Evolutionary conservation across 2,888 invertebrate genomes (phyloP), one percentile per base, ranked within the genome.

Genomic region (Mamestra brassicae): DNA sequence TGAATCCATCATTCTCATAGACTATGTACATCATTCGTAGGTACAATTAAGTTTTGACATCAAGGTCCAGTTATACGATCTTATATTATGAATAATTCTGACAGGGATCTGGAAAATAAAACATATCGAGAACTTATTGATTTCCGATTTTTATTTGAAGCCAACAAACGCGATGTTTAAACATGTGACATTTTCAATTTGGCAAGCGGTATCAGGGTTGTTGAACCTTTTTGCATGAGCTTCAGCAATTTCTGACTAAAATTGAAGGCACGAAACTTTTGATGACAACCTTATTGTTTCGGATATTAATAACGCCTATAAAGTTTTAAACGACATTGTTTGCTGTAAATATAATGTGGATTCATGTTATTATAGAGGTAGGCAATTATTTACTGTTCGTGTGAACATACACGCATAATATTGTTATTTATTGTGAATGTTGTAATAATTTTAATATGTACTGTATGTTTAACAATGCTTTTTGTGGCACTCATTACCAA

Each of bases 191-290:
- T 65, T 81, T 50, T 50, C 52, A 58, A 63, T 60, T 50, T 36
- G 45, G 70, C 54, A 62, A 65, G n/a, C 68, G 13, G 89, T 89
- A 88, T 90, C 86, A 85, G 87, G 92, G 90, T 89, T 88, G 83
- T 83, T 90, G 93, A 93, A 90, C 92, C 86, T 81, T 70, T 79
- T 78, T 64, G 75, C 83, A 74, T 71, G 74, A 78, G 74, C 13
- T 68, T 47, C 58, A 69, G 69, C 81, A 71, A 75, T 86, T 78
- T 78, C 55, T 26, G 70, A 83, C 45, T 62, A 81, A 75, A 63
- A 71, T 83, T 81, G 82, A 79, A 80, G 79, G 76, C 86, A 81
- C 76, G 76, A 78, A 82, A 85, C 81, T 85, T 86, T 84, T 83
- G 85, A 85, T 84, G 85, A 85, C 85, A 84, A 81, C 78, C 74